Base-by-base conservation (phyloP, 2,888 invertebrate species). In the Pantelozetes paolii region DNA sequence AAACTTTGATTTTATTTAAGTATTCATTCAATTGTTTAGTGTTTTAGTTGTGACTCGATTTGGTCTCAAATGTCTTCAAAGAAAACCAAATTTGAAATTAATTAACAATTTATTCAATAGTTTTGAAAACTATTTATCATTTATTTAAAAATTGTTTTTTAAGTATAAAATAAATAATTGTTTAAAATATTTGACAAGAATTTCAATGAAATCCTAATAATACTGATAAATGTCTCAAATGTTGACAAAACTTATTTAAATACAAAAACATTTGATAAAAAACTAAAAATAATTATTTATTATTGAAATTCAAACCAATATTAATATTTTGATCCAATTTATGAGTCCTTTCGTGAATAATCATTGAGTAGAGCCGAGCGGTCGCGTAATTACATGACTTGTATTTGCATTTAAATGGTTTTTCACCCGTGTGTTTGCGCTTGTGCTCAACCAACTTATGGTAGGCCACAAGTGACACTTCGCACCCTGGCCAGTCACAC, bases 391-490 rank as follows among this genome's bases (percentile, higher is more conserved):
- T 74, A 48, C 74, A 74, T 1, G 74, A 48, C 48, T 54, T 74
- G 36, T 57, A 74, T 32, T 74, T 74, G 54, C 74, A 74, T 45
- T 57, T 70, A 26, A 74, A 74, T 28, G 74, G 74, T 23, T 74
- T 74, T 20, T 74, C 74, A 1, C 74, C 74, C n/a, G 74, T 74
- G 30, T 74, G 74, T 59, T 74, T 74, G 15, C 74, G 54, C 28
- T 74, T 74, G 40, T 74, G 74, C 32, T 74, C 74, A 9, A 74
- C 74, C 23, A 74, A 20, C 23, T 74, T 74, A 62, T 74, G 74
- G 28, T 74, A 74, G 36, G 74, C 74, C n/a, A 74, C 74, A n/a
- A 74, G 74, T 20, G 74, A 74, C 15, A 74, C 74, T n/a, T 74
- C 71, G 50, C 74, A 74, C 1, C 74, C 74, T 36, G 74, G 74